Conservation (phyloP, 2,888 invertebrate species). For the Ormyrus nitidulus region DNA sequence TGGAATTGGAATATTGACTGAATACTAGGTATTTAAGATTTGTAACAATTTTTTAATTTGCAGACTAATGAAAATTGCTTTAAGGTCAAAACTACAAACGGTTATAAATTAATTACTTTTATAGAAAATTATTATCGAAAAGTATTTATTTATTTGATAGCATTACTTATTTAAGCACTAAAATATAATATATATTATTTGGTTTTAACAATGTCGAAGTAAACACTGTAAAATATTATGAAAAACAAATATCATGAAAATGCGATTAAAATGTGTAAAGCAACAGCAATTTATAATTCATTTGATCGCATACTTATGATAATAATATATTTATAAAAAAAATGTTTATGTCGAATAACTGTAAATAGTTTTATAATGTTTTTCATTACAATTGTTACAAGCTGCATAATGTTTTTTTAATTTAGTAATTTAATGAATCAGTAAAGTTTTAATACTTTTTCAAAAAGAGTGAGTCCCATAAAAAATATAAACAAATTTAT, state of each 20-base stretch:
- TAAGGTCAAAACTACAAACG: constrained; percentile 9
- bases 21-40: constrained; percentile 26
- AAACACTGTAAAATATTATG: constrained; percentile 2
- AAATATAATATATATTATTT: constrained; percentile 19
- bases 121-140: constrained; percentile 25
- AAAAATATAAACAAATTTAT: no score
- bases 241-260: constrained; percentile 20
- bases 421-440: no score
- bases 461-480: no score
- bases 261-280: constrained; percentile 17
- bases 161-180: constrained; percentile 18
- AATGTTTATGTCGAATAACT: constrained; percentile 48
- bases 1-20: constrained; percentile 36
- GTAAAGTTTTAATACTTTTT: no score
- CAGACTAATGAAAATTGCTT: constrained; percentile 2
- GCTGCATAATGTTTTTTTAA: constrained; percentile 28
- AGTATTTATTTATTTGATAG: constrained; percentile 48
- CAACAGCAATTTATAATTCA: constrained; percentile 12
- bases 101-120: constrained; percentile 15
- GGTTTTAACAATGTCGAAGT: constrained; percentile 10
- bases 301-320: constrained; percentile 24
- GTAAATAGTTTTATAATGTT: constrained; percentile 51
- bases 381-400: constrained; percentile 49
- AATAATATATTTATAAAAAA: constrained; percentile 40
- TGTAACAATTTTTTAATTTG: constrained; percentile 32